Percentiles rank a stretch among this genome's conserved stretches.
phyloP scores from a whole-genome alignment of 1,140 invertebrate genomes.

The Drosophila malerkotliana region DNA sequence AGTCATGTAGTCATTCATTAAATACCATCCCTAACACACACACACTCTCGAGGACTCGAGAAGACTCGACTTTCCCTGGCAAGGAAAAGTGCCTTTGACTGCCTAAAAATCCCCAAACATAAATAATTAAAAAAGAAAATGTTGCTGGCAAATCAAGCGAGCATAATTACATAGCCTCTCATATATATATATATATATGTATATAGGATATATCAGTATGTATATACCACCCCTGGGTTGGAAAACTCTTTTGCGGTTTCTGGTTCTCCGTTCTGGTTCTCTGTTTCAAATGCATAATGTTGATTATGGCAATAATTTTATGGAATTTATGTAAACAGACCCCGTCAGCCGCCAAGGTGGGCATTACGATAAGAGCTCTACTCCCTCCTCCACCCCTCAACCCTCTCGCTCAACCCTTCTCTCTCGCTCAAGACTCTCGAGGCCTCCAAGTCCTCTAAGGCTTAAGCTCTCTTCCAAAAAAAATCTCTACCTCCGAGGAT shows the following conservation, averaged over 20 bases:
- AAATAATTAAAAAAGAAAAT: constrained; percentile 83
- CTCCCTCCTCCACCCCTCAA: constrained; percentile 3
- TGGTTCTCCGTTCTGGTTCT: constrained; percentile 1
- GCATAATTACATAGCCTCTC: constrained; percentile 62
- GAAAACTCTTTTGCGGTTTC: constrained; percentile 67
- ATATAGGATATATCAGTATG: neutral
- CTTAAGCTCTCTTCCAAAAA: neutral
- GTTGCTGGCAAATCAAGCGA: constrained; percentile 79
- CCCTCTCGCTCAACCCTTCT: neutral
- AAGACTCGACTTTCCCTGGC: constrained; percentile 1
- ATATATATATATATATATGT: neutral
- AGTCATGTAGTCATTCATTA: constrained; percentile 46
- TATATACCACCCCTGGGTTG: neutral
- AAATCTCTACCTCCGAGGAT: neutral
- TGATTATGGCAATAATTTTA: constrained; percentile 84
- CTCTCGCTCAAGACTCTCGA: neutral
- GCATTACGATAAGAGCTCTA: constrained; percentile 42
- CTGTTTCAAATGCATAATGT: constrained; percentile 81
- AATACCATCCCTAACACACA: constrained; percentile 69
- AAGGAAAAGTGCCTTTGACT: constrained; percentile 42
- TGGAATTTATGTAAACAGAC: constrained; percentile 82
- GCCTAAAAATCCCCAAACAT: constrained; percentile 81
- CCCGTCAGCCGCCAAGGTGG: constrained; percentile 49
- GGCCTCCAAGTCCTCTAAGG: neutral
- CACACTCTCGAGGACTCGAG: constrained; percentile 5